Evolutionary conservation across 2,797 vertebrate species (phyloP), one percentile per base, ranked within the genome.

Genomic region (Tragopan temminckii): DNA sequence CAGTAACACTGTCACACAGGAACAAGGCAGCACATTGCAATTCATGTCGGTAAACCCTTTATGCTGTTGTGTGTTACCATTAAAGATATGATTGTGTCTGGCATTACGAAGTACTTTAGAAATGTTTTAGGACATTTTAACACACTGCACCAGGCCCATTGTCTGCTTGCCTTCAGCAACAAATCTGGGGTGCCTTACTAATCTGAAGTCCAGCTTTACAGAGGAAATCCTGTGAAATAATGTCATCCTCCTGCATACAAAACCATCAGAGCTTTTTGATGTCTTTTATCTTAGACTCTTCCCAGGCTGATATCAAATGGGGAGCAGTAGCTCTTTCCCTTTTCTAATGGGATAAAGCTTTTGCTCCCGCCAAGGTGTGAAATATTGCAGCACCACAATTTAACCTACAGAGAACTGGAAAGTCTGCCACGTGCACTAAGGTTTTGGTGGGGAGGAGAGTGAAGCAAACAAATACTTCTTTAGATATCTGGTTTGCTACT

Each of bases 71-170:
- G 76, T 80, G 70, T 91, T 93, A 63, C 90, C 87, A 4, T 83
- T 88, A 61, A 91, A 92, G 82, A 86, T 57, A 58, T 13, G 67
- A 89, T 77, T 96, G 77, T 92, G 87, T 77, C 89, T 95, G 77
- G 87, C 78, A 55, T 79, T 93, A 46, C 53, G 67, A 77, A 90
- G 67, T 81, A 42, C 59, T 89, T 75, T 52, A 66, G 81, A 89
- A 91, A 75, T 75, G 24, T 55, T 89, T 92, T 74, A 76, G 58
- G 90, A 80, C 59, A 18, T 84, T 91, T 74, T 36, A 46, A 68
- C 36, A 91, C n/a, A 1, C 53, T 79, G 38, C 52, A 80, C 63
- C 48, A 29, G 36, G 63, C 1, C 0, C 25, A 13, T 43, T 85
- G 77, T 89, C 80, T 92, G 63, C 23, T 8, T n/a, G 52, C 48